These are phyloP conservation scores for Passer domesticus DNA, from an alignment of 2,113 vertebrate species.

Conservation along the genomic window DNA sequence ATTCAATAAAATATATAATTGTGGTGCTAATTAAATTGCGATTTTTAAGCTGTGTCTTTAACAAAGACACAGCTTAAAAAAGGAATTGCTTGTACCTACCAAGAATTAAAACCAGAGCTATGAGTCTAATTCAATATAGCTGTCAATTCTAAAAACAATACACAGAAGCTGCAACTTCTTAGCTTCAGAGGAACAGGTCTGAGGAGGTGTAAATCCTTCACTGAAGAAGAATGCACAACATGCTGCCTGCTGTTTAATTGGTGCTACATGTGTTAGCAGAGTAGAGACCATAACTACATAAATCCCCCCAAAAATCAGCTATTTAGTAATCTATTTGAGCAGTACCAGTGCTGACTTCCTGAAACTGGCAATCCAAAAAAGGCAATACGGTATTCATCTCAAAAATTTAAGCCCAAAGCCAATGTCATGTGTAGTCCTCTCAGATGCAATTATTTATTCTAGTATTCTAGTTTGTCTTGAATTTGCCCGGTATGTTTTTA, in stretches of 20 bases:
- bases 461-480: conserved; percentile 2
- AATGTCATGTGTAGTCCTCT: background rate
- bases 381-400: background rate
- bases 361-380: conserved; percentile 52
- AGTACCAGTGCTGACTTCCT: conserved; percentile 53
- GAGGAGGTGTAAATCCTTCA: conserved; percentile 51
- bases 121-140: conserved; percentile 45
- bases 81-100: conserved; percentile 44
- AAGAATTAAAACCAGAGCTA: conserved; percentile 63
- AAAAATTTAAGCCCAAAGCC: conserved; percentile 17
- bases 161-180: conserved; percentile 54
- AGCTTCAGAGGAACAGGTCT: background rate
- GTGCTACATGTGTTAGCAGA: conserved; percentile 41
- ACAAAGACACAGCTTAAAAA: background rate
- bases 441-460: conserved; percentile 11
- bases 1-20: conserved; percentile 11
- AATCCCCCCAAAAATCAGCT: conserved; percentile 42
- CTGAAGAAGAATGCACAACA: conserved; percentile 35
- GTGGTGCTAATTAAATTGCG: conserved; percentile 48
- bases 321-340: conserved; percentile 60
- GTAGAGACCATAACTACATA: conserved; percentile 25
- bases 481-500: background rate
- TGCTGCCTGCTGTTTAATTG: conserved; percentile 15
- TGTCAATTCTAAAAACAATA: conserved; percentile 49
- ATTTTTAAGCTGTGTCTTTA: conserved; percentile 49